phyloP scores from a whole-genome alignment of 1,140 invertebrate genomes.

The Chlorops oryzae region DNA sequence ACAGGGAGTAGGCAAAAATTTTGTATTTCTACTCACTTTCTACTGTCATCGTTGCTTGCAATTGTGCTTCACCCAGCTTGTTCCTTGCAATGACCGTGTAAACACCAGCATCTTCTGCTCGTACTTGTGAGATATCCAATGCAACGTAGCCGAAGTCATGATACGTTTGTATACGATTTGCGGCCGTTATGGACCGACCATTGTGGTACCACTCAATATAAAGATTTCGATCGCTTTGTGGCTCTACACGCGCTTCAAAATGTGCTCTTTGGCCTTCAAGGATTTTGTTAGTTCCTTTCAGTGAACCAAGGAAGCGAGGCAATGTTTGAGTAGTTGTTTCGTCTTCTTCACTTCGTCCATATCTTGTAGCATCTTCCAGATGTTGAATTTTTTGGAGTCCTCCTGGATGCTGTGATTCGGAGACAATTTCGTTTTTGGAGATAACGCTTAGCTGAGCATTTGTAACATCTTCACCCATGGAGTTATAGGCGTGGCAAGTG shows the following conservation, averaged over 20 bases:
- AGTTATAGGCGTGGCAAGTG: slow-evolving; percentile 82
- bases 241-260: slow-evolving; percentile 92
- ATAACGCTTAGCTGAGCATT: slow-evolving; percentile 80
- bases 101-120: slow-evolving; percentile 76
- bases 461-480: slow-evolving; percentile 82
- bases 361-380: slow-evolving; percentile 74
- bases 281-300: slow-evolving; percentile 88
- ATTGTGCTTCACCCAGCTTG: slow-evolving; percentile 73
- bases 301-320: slow-evolving; percentile 75
- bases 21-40: slow-evolving; percentile 63
- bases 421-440: slow-evolving; percentile 76
- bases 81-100: slow-evolving; percentile 88
- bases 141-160: slow-evolving; percentile 95
- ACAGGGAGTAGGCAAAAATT: not conserved
- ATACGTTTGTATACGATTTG: slow-evolving; percentile 84
- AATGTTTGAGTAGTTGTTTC: slow-evolving; percentile 69
- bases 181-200: slow-evolving; percentile 72
- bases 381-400: slow-evolving; percentile 84
- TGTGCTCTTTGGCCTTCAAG: slow-evolving; percentile 94
- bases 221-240: slow-evolving; percentile 83
- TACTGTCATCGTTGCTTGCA: slow-evolving; percentile 75
- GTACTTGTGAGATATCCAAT: slow-evolving; percentile 84
- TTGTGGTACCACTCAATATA: slow-evolving; percentile 89
- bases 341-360: slow-evolving; percentile 59
- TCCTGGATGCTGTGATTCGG: slow-evolving; percentile 79